Base-by-base conservation (phyloP, 2,888 invertebrate genomes). In the Chalcosyrphus nemorum region DNA sequence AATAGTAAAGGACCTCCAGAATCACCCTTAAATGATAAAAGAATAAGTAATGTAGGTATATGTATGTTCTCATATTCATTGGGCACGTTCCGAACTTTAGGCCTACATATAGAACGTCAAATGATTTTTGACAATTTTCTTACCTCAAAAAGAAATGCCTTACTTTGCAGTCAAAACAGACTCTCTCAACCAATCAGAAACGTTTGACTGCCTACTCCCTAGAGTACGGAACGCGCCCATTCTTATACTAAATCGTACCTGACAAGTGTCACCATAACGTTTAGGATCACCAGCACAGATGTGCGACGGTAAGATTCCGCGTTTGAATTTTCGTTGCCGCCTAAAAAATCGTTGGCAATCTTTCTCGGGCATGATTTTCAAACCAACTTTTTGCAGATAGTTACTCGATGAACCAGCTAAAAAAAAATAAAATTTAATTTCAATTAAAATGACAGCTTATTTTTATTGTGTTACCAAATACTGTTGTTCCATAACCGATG, bases 401-500 rank as follows among this genome's bases (percentile, higher is more conserved):
- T 11, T n/a, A 4, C 5, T 41, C n/a, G 4, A 19, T 11, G 4
- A 11, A 13, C 71, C 59, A 61, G 59, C 59, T 70, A 15, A 19
- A 0, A 47, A 47, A 32, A 50, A 15, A 2, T 1, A 43, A n/a
- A 15, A 9, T 27, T 43, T 17, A 11, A 1, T n/a, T 5, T 9
- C 4, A 17, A 0, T 0, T 2, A 5, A 4, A 21, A 1, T 0
- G 1, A 0, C 54, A 7, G 6, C n/a, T n/a, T n/a, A n/a, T n/a
- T n/a, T n/a, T n/a, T n/a, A n/a, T n/a, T n/a, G n/a, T n/a, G n/a
- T n/a, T n/a, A 74, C 63, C 74, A 41, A 63, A 74, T 32, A 29
- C n/a, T 2, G 74, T 74, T 4, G 57, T 13, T 24, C 74, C 74
- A 24, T 74, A 74, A 6, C 74, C 74, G 24, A 74, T 56, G n/a